Conservation (phyloP, 2,113 vertebrate species). For the Pelecanus crispus region DNA sequence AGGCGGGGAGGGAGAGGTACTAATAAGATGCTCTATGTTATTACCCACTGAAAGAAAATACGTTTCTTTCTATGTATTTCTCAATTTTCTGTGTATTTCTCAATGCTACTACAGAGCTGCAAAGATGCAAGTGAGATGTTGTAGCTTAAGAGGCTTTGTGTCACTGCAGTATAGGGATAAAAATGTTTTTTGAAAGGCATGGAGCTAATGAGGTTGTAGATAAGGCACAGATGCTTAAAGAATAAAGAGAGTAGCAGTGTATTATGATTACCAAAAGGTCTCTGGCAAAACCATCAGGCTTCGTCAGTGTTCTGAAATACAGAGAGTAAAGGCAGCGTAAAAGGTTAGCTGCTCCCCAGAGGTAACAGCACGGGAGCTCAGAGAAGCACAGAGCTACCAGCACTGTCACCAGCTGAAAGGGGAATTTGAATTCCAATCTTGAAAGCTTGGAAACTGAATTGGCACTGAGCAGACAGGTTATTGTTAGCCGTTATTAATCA, state of each 20-base stretch:
- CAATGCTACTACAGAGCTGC: not conserved
- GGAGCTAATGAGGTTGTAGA: not conserved
- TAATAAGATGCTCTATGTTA: not conserved
- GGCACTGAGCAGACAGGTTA: not conserved
- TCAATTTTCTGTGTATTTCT: not conserved
- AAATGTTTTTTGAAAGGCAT: not conserved
- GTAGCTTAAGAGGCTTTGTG: not conserved
- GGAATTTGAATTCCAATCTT: not conserved
- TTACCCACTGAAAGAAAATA: not conserved
- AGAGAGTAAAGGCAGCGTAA: not conserved
- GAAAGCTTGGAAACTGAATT: not conserved
- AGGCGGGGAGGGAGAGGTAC: not conserved
- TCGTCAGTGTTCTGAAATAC: not conserved
- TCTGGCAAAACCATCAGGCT: not conserved
- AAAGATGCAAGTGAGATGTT: not conserved
- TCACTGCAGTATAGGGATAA: not conserved
- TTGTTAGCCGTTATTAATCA: not conserved
- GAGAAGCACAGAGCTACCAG: not conserved
- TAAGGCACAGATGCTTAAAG: not conserved
- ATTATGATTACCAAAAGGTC: not conserved
- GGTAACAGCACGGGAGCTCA: not conserved
- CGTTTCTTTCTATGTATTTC: not conserved
- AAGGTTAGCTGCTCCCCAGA: conserved; percentile 7
- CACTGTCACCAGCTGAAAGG: not conserved
- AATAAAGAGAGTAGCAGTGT: not conserved